phyloP scores from a whole-genome alignment of 2,113 vertebrate genomes.

The Gasterosteus nipponicus region DNA sequence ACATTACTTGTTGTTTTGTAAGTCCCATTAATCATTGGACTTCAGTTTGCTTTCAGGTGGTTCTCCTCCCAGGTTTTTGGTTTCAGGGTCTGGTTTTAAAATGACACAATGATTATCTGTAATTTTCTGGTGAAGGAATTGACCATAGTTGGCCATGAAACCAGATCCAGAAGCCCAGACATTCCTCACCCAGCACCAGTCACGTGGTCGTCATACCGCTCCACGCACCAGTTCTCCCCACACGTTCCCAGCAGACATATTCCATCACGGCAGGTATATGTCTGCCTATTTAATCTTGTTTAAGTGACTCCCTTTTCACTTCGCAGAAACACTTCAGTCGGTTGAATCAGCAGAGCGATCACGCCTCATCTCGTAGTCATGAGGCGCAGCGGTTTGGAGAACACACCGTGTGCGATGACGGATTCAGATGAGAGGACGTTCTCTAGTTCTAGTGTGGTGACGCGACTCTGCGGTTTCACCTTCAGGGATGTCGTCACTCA shows the following conservation, averaged over 20 bases:
- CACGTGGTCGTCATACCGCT: background rate
- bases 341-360: background rate
- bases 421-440: background rate
- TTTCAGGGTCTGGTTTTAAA: background rate
- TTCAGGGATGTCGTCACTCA: constrained; percentile 90
- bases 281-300: no score
- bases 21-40: background rate
- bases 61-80: background rate
- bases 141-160: background rate
- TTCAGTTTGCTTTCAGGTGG: background rate
- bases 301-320: constrained; percentile 5
- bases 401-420: background rate
- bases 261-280: constrained; percentile 10
- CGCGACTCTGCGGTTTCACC: constrained; percentile 75
- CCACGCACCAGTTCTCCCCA: constrained; percentile 6
- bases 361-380: constrained; percentile 9
- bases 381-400: constrained; percentile 6
- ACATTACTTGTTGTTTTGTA: background rate
- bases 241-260: constrained; percentile 23
- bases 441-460: background rate
- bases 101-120: background rate
- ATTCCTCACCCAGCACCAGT: constrained; percentile 8
- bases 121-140: background rate
- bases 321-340: constrained; percentile 13
- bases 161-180: background rate